Evolutionary conservation across 2,797 vertebrate species (phyloP).

Genomic region (Tauraco hartlaubi): DNA sequence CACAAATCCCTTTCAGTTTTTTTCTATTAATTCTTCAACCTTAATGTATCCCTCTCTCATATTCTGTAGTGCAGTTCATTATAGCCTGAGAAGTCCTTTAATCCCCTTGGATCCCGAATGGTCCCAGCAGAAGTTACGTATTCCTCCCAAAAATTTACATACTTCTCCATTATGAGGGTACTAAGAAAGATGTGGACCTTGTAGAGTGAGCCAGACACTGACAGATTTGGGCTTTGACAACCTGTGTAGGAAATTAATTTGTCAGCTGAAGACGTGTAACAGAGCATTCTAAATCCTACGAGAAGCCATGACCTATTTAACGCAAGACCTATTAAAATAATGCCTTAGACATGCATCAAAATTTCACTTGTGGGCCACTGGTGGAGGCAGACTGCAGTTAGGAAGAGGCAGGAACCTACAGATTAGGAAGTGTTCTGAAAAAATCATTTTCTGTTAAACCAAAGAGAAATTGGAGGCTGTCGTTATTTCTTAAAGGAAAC

Average conservation of each 20-base stretch:
- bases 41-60: neutral
- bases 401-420: neutral
- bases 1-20: neutral
- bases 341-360: neutral
- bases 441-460: neutral
- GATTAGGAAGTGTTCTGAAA: neutral
- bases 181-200: neutral
- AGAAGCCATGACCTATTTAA: constrained; percentile 44
- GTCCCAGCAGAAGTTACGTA: neutral
- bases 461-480: neutral
- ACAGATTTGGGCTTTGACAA: neutral
- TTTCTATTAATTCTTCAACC: neutral
- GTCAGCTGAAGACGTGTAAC: neutral
- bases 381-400: neutral
- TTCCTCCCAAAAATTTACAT: neutral
- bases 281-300: neutral
- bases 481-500: neutral
- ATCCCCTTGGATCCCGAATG: neutral
- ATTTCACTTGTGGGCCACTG: neutral
- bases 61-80: neutral
- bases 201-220: neutral
- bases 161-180: neutral
- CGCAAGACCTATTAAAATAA: neutral
- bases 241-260: neutral
- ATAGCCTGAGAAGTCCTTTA: neutral